phyloP scores from a whole-genome alignment of 2,888 invertebrate genomes.

The Tubulanus polymorphus region DNA sequence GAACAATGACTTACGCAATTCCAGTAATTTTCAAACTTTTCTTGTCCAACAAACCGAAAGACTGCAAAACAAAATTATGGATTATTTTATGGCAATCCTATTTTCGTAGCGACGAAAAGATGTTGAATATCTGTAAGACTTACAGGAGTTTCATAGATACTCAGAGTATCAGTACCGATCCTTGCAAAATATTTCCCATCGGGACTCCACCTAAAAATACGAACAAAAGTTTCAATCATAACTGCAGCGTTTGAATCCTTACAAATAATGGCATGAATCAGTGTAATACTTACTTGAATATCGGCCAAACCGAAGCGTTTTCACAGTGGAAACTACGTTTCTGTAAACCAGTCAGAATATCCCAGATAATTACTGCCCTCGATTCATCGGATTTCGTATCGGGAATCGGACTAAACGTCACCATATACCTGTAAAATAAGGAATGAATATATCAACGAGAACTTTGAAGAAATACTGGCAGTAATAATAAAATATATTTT shows the following conservation, averaged over 20 bases:
- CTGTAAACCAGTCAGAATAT: slow-evolving; percentile 88
- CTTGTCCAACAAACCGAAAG: slow-evolving; percentile 88
- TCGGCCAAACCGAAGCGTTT: slow-evolving; percentile 76
- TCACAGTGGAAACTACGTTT: slow-evolving; percentile 77
- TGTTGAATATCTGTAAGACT: slow-evolving; percentile 29
- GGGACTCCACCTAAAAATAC: slow-evolving; percentile 72
- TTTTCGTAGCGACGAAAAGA: background rate
- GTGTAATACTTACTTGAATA: slow-evolving; percentile 68
- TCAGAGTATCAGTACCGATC: slow-evolving; percentile 69
- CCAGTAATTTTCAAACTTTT: slow-evolving; percentile 75
- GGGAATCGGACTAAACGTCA: slow-evolving; percentile 84
- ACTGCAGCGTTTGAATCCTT: background rate
- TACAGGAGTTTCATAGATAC: slow-evolving; percentile 91
- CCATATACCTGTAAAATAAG: slow-evolving; percentile 66
- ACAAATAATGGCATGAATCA: background rate
- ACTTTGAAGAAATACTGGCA: too few relatives aligned
- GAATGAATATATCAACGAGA: background rate
- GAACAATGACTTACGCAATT: slow-evolving; percentile 43
- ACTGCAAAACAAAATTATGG: slow-evolving; percentile 55
- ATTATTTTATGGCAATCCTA: background rate
- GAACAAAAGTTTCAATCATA: background rate
- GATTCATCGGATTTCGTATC: slow-evolving; percentile 64
- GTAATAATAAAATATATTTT: too few relatives aligned
- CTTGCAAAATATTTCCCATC: slow-evolving; percentile 93
- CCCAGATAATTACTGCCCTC: slow-evolving; percentile 88